Percentiles rank a stretch among this genome's conserved stretches.
Conservation (phyloP, 30 jellyfish, hydroid and myxozoan genomes). For the Turritopsis dohrnii region DNA sequence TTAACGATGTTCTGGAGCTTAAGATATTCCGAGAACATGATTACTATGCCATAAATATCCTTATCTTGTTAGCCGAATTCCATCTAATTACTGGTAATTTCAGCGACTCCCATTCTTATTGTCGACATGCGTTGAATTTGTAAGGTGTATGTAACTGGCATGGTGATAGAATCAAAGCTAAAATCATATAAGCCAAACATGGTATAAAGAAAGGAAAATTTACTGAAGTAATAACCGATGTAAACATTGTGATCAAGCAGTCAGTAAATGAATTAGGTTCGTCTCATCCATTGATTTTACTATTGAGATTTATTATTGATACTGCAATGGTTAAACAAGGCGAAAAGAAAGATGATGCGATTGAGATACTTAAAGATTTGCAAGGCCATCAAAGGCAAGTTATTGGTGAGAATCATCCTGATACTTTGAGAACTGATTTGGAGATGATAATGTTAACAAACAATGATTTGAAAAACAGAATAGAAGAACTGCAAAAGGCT, state of each 20-base stretch:
- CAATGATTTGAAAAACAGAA: not conserved
- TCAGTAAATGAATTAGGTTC: not conserved
- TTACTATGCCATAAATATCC: not conserved
- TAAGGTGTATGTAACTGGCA: not conserved
- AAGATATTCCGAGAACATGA: not conserved
- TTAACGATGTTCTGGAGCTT: not conserved
- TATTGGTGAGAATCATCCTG: not conserved
- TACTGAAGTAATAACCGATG: not conserved
- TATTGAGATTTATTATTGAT: not conserved
- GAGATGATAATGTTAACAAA: not conserved
- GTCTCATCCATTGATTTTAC: not conserved
- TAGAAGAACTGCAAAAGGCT: not conserved
- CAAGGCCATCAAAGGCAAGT: not conserved
- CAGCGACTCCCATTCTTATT: not conserved
- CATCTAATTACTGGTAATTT: not conserved
- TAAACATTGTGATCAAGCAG: not conserved
- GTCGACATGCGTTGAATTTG: not conserved
- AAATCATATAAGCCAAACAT: not conserved
- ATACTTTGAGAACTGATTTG: not conserved
- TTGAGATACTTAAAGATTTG: not conserved
- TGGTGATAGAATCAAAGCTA: not conserved
- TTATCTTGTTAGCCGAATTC: not conserved
- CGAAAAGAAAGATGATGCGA: not conserved
- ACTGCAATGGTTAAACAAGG: not conserved
- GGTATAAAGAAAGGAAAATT: not conserved